These are phyloP conservation scores for Etheostoma cragini DNA, from an alignment of 2,113 vertebrate genomes.

Conservation along the genomic window DNA sequence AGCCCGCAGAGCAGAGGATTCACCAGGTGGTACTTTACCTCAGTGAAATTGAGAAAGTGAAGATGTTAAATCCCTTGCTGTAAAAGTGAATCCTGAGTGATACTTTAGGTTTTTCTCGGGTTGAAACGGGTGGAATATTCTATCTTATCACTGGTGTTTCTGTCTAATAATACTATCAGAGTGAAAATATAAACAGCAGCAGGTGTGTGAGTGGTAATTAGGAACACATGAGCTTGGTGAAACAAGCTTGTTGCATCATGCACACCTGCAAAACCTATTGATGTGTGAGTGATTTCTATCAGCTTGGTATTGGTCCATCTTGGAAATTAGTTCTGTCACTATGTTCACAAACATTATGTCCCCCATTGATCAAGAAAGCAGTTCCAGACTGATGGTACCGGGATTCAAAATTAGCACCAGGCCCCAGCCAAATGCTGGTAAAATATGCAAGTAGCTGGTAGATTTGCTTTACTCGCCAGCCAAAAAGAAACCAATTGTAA, in stretches of 20 bases:
- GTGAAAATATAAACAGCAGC: neutral
- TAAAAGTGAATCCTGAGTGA: neutral
- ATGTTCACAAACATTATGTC: neutral
- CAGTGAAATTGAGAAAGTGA: slow-evolving; percentile 8
- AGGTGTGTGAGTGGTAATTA: neutral
- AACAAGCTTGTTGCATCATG: neutral
- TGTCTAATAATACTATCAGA: neutral
- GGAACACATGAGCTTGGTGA: neutral
- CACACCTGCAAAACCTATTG: neutral
- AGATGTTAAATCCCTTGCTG: slow-evolving; percentile 24
- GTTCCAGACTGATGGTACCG: neutral
- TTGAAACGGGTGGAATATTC: neutral
- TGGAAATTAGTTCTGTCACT: neutral
- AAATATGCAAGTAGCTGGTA: too few species aligned
- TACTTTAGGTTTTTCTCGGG: neutral
- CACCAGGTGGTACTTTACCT: slow-evolving; percentile 11
- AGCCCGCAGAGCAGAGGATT: slow-evolving; percentile 9
- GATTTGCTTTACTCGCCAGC: too few species aligned
- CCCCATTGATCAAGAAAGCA: neutral
- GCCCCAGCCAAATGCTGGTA: too few species aligned
- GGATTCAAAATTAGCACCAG: too few species aligned
- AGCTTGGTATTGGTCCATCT: neutral
- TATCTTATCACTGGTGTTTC: neutral
- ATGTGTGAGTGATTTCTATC: neutral
- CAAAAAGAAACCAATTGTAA: too few species aligned